Base-by-base conservation (phyloP, 1,140 invertebrate species). In the Drosophila serrata region DNA sequence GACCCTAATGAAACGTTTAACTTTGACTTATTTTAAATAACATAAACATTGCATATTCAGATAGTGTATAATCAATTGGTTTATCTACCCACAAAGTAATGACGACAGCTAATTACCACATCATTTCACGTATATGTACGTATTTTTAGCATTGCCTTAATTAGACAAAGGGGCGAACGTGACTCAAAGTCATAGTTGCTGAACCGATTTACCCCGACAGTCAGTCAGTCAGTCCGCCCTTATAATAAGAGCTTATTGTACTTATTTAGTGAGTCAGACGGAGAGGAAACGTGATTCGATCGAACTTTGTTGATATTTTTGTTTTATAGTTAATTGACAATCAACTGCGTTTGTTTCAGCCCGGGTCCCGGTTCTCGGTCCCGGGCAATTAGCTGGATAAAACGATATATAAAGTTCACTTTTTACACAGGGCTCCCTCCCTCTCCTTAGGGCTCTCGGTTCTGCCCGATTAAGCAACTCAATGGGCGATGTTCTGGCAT, bases 81-180 rank as follows among this genome's bases (percentile, higher is more conserved):
- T 58, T 43, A 64, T 40, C 45, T 35, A 22, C 19, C 46, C 27
- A n/a, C 48, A 43, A 58, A 31, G 53, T 27, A 35, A 49, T 53
- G 65, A 67, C 46, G 27, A 69, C 51, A 43, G 74, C 55, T 77
- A 78, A 78, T 78, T 78, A 69, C 64, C 64, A 53, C 75, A 69
- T 78, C 68, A 78, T 70, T 78, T 51, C 17, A 60, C 35, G 56
- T 77, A 37, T 37, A 53, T 8, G 49, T 77, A 53, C 9, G 51
- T 77, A 68, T 61, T 77, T 77, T 69, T 60, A 42, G 48, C 45
- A 6, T 35, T 58, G 49, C 13, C 46, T 39, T 27, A 76, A 77
- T 77, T 77, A 77, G 63, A 37, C 19, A 13, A 24, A 51, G 58
- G 48, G 58, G 73, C 37, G 60, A 77, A 78, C 74, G 74, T 78